A percentile compares a stretch with the other conserved stretches of the same genome.
Evolutionary conservation across 2,113 vertebrate species (phyloP).

Genomic region (Gyps fulvus): DNA sequence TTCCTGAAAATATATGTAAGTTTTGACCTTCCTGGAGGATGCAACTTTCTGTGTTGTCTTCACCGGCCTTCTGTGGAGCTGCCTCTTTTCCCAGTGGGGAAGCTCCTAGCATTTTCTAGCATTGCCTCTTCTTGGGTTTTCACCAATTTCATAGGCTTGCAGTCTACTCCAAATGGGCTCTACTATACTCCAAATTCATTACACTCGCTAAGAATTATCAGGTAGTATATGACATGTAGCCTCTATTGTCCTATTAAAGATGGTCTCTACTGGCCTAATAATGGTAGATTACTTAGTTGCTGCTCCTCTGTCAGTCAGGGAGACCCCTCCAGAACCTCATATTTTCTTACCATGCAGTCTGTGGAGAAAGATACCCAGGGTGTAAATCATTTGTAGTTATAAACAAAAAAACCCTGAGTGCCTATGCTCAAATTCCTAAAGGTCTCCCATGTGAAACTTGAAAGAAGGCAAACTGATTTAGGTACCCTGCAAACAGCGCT

Average conservation of each 20-base stretch:
- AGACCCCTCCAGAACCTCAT: background rate
- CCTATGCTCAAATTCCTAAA: background rate
- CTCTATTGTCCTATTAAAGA: background rate
- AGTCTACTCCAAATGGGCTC: background rate
- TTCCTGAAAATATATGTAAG: background rate
- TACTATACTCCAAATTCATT: background rate
- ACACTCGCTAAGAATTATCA: background rate
- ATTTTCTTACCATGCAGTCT: background rate
- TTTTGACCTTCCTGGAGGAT: background rate
- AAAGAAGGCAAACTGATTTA: background rate
- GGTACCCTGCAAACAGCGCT: background rate
- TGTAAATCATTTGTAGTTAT: background rate
- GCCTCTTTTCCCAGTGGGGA: background rate
- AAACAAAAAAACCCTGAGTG: background rate
- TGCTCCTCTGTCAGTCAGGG: background rate
- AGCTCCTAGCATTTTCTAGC: background rate
- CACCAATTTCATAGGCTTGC: background rate
- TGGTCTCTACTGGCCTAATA: background rate
- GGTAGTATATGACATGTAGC: background rate
- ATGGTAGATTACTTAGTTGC: background rate
- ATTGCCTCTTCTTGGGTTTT: background rate
- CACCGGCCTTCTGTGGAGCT: background rate
- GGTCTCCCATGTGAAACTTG: background rate
- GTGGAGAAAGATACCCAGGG: background rate
- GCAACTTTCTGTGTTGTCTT: background rate